Conservation (phyloP, 2,797 vertebrate species). For the Sternotherus odoratus region DNA sequence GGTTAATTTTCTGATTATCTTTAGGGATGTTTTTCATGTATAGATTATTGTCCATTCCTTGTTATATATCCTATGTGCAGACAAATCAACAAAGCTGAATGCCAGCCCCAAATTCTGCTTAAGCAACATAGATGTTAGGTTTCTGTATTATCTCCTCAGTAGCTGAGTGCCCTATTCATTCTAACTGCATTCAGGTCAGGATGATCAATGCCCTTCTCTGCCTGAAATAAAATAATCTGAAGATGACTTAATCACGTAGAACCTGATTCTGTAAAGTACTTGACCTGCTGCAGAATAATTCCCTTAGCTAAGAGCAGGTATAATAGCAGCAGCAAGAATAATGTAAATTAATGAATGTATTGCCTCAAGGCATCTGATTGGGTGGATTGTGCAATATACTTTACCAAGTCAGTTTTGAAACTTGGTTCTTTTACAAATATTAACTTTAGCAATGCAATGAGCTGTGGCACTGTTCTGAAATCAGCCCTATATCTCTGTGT, state of each 20-base stretch:
- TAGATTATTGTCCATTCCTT: neutral
- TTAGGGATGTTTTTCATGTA: neutral
- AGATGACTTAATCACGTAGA: neutral
- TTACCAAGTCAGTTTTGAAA: neutral
- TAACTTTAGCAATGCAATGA: neutral
- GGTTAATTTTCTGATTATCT: neutral
- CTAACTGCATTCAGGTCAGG: rapidly evolving
- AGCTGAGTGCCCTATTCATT: neutral
- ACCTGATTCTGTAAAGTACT: neutral
- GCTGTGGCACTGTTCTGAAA: neutral
- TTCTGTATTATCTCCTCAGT: neutral
- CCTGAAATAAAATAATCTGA: neutral
- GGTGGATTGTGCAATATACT: neutral
- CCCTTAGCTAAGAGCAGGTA: neutral
- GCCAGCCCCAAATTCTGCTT: neutral
- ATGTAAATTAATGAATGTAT: neutral
- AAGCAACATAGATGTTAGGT: neutral
- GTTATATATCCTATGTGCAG: neutral
- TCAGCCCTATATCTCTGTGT: neutral
- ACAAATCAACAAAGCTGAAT: neutral
- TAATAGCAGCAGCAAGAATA: neutral
- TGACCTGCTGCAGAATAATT: neutral
- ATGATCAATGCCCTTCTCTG: neutral
- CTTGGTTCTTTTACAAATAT: neutral
- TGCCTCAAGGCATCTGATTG: neutral